Base-by-base conservation (phyloP, 2,888 invertebrate species). In the Theretra japonica region DNA sequence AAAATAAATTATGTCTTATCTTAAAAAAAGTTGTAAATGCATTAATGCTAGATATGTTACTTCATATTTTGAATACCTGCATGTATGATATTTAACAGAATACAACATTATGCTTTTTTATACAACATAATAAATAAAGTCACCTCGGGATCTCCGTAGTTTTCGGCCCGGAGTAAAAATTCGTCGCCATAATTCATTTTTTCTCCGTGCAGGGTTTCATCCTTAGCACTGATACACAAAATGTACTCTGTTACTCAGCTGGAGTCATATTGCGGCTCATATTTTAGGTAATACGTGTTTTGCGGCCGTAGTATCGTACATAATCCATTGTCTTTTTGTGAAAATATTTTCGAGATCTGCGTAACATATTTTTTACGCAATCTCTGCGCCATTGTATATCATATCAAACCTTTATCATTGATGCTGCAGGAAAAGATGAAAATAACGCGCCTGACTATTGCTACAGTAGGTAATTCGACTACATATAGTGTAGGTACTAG, bases 151-250 rank as follows among this genome's bases (percentile, higher is more conserved):
- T 94, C 90, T 57, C 88, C 93, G 75, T 94, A 94, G 83, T 94
- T 94, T 80, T 91, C 94, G 28, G 92, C 90, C 75, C 77, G 86
- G 72, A 94, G 79, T 62, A 93, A 80, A 77, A 94, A 94, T 78
- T 94, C 94, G 73, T 94, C 94, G 17, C 93, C 93, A 74, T 92
- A 94, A 74, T 90, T 90, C 85, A 93, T 81, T 86, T 92, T 90
- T 53, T 81, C 83, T 3, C 92, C 93, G 70, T 73, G 82, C 62
- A 85, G 73, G 70, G 75, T 83, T 80, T 88, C 88, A 75, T 89
- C 86, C 28, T 72, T 62, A 53, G 86, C 79, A 75, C 92, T 93
- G 81, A 60, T 83, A 84, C 69, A 73, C 69, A 75, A 75, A 69
- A 69, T 69, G 53, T 48, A 23, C 60, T 33, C 5, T 48, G 65